These are phyloP conservation scores for Salvator merianae DNA, from an alignment of 2,113 vertebrate genomes.

Conservation along the genomic window DNA sequence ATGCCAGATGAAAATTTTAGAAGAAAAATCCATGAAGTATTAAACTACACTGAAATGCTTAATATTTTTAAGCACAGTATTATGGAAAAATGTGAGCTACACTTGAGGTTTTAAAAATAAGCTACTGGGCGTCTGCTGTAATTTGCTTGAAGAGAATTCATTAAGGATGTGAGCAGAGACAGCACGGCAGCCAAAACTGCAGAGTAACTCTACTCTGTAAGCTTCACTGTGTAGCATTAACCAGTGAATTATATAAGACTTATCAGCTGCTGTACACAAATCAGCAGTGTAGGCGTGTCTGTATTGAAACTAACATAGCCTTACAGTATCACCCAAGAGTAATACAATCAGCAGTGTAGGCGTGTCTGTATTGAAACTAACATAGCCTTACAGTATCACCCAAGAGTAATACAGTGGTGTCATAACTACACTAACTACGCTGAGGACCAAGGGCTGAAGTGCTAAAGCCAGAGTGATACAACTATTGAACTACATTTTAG, in stretches of 20 bases:
- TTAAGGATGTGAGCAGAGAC: slow-evolving; percentile 19
- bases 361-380: neutral
- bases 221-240: neutral
- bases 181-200: neutral
- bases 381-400: neutral
- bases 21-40: neutral
- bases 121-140: slow-evolving; percentile 1
- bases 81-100: neutral
- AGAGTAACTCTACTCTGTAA: neutral
- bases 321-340: neutral
- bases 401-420: no score
- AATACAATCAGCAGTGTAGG: neutral
- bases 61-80: neutral
- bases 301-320: neutral
- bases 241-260: neutral
- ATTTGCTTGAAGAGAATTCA: slow-evolving; percentile 28
- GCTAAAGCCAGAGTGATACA: neutral
- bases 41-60: neutral
- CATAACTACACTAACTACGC: neutral
- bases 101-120: slow-evolving; percentile 31
- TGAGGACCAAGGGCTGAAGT: neutral
- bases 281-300: neutral
- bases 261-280: neutral
- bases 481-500: neutral
- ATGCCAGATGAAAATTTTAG: neutral